Evolutionary conservation across 2,797 vertebrate species (phyloP).

Genomic region (Coracias cyanogaster): DNA sequence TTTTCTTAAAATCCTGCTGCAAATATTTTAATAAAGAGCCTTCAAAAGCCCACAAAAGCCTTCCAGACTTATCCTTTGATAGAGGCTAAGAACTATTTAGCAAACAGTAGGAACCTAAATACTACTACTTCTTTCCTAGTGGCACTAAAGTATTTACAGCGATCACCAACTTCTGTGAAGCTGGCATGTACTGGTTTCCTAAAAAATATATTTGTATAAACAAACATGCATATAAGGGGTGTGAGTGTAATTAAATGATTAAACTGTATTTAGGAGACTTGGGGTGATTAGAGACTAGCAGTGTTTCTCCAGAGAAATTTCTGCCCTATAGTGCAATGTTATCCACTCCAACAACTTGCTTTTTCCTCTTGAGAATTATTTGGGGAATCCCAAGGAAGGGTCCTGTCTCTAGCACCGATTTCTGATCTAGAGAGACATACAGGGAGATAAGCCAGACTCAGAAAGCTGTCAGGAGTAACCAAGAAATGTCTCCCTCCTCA

Average conservation of each 20-base stretch:
- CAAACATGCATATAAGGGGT: neutral
- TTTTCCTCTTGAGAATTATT: neutral
- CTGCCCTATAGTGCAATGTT: neutral
- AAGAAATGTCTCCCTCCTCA: neutral
- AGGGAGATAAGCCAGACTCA: neutral
- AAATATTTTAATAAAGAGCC: neutral
- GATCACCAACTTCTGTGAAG: neutral
- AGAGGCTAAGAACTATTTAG: neutral
- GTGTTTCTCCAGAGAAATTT: neutral
- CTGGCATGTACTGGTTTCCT: neutral
- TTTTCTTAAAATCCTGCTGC: neutral
- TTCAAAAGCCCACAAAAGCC: neutral
- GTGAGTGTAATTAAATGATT: neutral
- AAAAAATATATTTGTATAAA: neutral
- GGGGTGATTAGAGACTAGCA: neutral
- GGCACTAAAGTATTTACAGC: neutral
- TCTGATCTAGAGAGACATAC: neutral
- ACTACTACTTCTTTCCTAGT: neutral
- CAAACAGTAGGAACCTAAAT: neutral
- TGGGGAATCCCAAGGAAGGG: neutral
- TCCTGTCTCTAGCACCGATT: neutral
- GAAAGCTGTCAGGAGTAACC: neutral
- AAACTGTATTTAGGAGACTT: neutral
- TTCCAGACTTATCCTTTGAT: neutral
- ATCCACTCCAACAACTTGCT: neutral